Conservation (phyloP, 1,140 invertebrate species). For the Lepidurus apus region DNA sequence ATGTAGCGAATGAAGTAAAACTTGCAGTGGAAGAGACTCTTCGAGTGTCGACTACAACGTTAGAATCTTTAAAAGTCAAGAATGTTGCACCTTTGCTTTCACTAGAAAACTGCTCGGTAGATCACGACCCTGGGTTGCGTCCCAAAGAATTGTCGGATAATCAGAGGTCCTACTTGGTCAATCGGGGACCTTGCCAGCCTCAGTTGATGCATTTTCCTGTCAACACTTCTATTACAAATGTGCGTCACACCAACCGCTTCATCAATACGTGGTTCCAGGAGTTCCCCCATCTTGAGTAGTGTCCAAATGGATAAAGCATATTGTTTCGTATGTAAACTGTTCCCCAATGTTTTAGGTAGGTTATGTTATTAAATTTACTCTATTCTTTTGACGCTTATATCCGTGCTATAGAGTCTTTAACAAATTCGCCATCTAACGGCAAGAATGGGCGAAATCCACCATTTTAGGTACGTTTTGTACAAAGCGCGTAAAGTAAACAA, state of each 20-base stretch:
- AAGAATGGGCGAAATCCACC: too few relatives aligned
- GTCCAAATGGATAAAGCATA: constrained; percentile 12
- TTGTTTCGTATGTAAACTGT: constrained; percentile 18
- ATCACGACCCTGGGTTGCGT: constrained; percentile 13
- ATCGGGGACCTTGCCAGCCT: constrained; percentile 20
- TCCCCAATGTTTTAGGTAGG: neutral
- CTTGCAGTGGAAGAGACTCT: neutral
- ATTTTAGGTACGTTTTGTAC: too few relatives aligned
- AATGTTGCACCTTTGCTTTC: neutral
- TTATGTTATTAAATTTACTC: neutral
- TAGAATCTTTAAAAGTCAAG: neutral
- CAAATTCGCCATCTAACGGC: too few relatives aligned
- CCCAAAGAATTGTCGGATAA: constrained; percentile 20
- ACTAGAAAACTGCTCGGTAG: neutral
- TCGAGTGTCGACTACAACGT: neutral
- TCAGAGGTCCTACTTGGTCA: constrained; percentile 9
- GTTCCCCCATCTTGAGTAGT: constrained; percentile 20
- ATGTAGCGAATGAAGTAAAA: neutral
- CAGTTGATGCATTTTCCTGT: neutral
- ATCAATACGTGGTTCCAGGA: constrained; percentile 1
- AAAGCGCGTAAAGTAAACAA: too few relatives aligned
- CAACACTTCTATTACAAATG: neutral
- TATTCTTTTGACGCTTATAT: neutral
- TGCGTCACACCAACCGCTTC: neutral
- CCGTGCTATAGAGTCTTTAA: too few relatives aligned